Conservation (phyloP, 2,113 vertebrate species). For the Azemiops feae region DNA sequence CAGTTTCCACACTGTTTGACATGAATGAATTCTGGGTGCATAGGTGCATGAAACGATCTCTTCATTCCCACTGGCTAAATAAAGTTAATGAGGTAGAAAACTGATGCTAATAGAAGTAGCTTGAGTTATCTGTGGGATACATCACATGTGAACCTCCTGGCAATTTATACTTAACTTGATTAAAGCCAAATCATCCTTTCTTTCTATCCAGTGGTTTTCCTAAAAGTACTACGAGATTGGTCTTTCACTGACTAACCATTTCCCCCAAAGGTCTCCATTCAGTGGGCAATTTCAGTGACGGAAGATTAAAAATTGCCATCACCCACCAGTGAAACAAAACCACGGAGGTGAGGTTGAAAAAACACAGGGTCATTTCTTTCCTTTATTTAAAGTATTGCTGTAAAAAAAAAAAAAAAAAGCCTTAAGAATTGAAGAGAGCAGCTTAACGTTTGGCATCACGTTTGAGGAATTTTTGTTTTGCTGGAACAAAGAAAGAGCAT, state of each 20-base stretch:
- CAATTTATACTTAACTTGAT: constrained; percentile 52
- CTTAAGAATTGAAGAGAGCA: not conserved
- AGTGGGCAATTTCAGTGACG: constrained; percentile 4
- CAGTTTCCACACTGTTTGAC: constrained; percentile 50
- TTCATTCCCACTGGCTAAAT: constrained; percentile 42
- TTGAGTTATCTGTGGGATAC: constrained; percentile 30
- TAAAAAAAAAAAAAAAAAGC: not conserved
- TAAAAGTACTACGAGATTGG: constrained; percentile 19
- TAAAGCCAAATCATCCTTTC: constrained; percentile 50
- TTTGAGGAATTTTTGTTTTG: not conserved
- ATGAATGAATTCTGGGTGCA: constrained; percentile 27
- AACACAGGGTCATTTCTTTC: not conserved
- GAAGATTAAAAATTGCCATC: not conserved
- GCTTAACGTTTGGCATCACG: not conserved
- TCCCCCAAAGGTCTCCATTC: not conserved
- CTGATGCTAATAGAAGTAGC: constrained; percentile 56
- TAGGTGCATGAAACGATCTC: not conserved
- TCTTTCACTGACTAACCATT: constrained; percentile 5
- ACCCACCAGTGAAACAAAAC: not conserved
- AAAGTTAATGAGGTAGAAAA: constrained; percentile 63
- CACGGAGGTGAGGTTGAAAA: not conserved
- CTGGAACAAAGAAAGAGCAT: not conserved
- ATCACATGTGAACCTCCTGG: constrained; percentile 35
- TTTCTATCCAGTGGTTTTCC: constrained; percentile 17
- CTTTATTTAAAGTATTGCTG: not conserved